Conservation (phyloP, 2,113 vertebrate genomes). For the Oenanthe melanoleuca region DNA sequence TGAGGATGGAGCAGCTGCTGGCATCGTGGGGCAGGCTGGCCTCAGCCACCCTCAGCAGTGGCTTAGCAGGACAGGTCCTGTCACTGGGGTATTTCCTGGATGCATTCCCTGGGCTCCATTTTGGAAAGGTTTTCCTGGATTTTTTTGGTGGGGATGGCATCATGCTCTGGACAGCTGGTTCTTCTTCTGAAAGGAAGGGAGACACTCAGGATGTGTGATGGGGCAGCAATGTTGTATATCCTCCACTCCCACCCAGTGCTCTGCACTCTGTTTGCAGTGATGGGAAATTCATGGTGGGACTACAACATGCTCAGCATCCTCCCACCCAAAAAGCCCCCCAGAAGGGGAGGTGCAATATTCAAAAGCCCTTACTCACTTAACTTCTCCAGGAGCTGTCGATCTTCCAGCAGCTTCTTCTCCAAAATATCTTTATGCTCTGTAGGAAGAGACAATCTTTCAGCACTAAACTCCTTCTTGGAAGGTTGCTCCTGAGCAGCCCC, state of each 20-base stretch:
- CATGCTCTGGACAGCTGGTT: neutral
- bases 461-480: neutral
- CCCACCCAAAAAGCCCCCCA: neutral
- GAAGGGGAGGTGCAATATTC: neutral
- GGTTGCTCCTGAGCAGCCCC: neutral
- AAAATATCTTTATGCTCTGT: constrained; percentile 47
- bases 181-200: constrained; percentile 45
- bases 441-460: neutral
- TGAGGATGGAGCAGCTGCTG: neutral
- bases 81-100: neutral
- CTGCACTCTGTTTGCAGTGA: too few relatives aligned
- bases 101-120: neutral
- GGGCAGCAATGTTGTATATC: rapidly evolving
- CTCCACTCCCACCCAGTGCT: neutral
- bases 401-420: constrained; percentile 61
- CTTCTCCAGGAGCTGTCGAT: constrained; percentile 41
- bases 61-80: neutral
- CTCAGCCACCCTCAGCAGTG: neutral
- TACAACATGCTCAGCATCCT: neutral
- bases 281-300: neutral
- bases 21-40: neutral
- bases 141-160: constrained; percentile 45
- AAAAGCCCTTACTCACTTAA: constrained; percentile 41
- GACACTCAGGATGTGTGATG: neutral
- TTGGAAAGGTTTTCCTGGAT: constrained; percentile 68